Conservation (phyloP, 2,113 vertebrate species). For the Anolis carolinensis region DNA sequence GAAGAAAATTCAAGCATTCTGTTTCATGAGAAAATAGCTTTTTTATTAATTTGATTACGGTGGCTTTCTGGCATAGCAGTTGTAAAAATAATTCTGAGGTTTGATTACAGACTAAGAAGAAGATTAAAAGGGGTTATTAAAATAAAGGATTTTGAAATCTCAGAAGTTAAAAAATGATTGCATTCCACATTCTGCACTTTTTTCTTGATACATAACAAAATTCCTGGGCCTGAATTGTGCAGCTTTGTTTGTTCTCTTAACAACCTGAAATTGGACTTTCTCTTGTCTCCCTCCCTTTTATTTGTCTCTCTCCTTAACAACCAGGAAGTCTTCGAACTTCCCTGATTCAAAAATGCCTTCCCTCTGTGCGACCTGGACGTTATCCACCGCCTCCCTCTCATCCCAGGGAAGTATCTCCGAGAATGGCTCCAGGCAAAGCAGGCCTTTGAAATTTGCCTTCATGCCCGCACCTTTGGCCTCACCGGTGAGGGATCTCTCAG, state of each 20-base stretch:
- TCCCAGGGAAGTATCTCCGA: slow-evolving; percentile 76
- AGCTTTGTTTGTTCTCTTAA: not conserved
- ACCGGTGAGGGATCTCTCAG: slow-evolving; percentile 3
- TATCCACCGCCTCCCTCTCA: slow-evolving; percentile 77
- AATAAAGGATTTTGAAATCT: fast-evolving
- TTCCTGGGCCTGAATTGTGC: slow-evolving; percentile 1
- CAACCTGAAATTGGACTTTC: not conserved
- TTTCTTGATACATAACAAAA: not conserved
- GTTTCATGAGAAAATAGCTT: not conserved
- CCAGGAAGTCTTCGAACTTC: slow-evolving; percentile 71
- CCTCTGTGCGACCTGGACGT: slow-evolving; percentile 72
- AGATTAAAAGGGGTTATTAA: not conserved
- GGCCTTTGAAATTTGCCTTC: slow-evolving; percentile 57
- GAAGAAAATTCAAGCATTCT: not conserved
- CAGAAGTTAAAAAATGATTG: not conserved
- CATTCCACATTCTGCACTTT: not conserved
- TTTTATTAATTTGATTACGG: not conserved
- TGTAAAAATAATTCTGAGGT: not conserved
- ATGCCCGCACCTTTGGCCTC: slow-evolving; percentile 71
- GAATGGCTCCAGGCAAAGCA: slow-evolving; percentile 61
- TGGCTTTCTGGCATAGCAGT: not conserved
- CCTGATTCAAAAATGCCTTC: slow-evolving; percentile 70
- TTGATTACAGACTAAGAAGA: not conserved
- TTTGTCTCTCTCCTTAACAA: slow-evolving; percentile 21
- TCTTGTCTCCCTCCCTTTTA: slow-evolving; percentile 1